Conservation (phyloP, 2,797 vertebrate genomes). For the Sebastes diaconus region DNA sequence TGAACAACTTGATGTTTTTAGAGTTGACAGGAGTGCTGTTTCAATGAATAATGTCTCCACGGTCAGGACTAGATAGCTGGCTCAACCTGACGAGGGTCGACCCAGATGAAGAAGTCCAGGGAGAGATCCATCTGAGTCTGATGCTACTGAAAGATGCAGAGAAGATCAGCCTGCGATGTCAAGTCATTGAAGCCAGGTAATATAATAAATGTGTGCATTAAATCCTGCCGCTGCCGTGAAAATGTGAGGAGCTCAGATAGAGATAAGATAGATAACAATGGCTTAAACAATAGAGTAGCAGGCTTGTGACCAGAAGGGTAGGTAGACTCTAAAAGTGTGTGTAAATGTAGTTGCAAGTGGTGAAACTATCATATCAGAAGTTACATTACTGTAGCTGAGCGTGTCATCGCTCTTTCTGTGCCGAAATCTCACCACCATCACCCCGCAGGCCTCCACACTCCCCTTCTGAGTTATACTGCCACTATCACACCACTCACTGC, state of each 20-base stretch:
- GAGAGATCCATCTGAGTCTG: slow-evolving; percentile 89
- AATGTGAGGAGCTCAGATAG: no score
- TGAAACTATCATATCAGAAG: background rate
- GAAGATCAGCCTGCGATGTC: slow-evolving; percentile 83
- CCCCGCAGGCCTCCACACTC: slow-evolving; percentile 50
- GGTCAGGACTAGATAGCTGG: slow-evolving; percentile 89
- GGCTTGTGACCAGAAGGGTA: background rate
- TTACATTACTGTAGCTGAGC: background rate
- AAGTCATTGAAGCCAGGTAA: slow-evolving; percentile 90
- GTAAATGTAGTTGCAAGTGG: background rate
- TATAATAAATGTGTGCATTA: background rate
- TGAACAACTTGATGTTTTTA: background rate
- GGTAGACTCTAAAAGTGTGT: background rate
- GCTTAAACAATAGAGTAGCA: background rate
- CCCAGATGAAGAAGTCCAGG: slow-evolving; percentile 91
- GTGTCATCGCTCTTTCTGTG: slow-evolving; percentile 19
- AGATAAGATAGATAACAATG: background rate
- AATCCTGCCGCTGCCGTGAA: background rate
- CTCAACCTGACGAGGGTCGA: slow-evolving; percentile 87
- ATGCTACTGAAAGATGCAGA: slow-evolving; percentile 74
- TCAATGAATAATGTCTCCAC: background rate
- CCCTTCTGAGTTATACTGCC: slow-evolving; percentile 50
- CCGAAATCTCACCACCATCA: slow-evolving; percentile 44
- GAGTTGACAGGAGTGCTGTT: background rate
- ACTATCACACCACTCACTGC: slow-evolving; percentile 60